These are phyloP conservation scores for Torymus aiolomorphi DNA, from an alignment of 2,888 invertebrate species.

Conservation along the genomic window DNA sequence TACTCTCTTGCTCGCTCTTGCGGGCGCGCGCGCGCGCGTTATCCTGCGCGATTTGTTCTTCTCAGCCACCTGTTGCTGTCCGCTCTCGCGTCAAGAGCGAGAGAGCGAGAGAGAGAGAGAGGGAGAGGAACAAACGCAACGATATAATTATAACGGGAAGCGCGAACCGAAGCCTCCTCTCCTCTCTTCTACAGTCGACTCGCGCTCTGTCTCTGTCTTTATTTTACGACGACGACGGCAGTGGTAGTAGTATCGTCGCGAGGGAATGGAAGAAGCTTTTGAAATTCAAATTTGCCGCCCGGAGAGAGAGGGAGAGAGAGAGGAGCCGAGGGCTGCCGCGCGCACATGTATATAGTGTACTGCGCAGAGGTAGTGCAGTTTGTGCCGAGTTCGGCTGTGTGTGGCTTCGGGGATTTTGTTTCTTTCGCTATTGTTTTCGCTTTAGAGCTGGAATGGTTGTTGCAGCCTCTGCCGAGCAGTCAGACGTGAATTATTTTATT, in stretches of 20 bases:
- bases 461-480: too few relatives aligned
- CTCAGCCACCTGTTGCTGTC: constrained; percentile 57
- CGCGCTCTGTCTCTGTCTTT: neutral
- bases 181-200: too few relatives aligned
- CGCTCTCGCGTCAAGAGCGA: constrained; percentile 2
- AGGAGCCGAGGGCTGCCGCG: too few relatives aligned
- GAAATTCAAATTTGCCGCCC: constrained; percentile 31
- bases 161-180: neutral
- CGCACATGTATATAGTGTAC: too few relatives aligned
- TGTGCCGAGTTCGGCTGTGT: too few relatives aligned
- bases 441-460: too few relatives aligned
- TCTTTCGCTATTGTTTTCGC: too few relatives aligned
- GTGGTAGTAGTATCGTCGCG: neutral
- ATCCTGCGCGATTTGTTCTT: constrained; percentile 69
- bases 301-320: too few relatives aligned
- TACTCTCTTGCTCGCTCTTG: constrained; percentile 39
- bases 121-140: constrained; percentile 22
- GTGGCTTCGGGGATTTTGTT: too few relatives aligned
- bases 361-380: too few relatives aligned
- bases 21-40: constrained; percentile 57
- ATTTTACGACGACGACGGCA: neutral
- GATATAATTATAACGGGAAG: constrained; percentile 28
- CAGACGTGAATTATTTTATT: too few relatives aligned
- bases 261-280: constrained; percentile 1
- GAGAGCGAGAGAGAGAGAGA: neutral